Evolutionary conservation across 2,888 invertebrate species (phyloP), one percentile per base, ranked within the genome.

Genomic region (Rambutsinella grinnellia): DNA sequence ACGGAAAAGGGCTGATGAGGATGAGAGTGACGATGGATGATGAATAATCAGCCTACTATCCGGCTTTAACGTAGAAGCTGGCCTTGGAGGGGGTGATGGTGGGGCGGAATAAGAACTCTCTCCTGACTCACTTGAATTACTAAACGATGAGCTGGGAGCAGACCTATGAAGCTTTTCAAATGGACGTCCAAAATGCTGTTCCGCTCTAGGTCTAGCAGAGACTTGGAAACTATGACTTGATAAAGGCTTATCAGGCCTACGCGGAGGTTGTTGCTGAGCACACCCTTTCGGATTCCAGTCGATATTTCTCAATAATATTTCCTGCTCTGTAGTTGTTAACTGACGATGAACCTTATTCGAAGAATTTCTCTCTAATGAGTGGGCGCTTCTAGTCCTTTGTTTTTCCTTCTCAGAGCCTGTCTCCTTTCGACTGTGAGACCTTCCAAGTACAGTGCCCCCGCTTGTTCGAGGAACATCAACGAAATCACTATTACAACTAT

Each of bases 21-120:
- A 46, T 10, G 66, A 36, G 6, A 21, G 36, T 19, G 51, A 46
- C 28, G 46, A 49, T 15, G 51, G 56, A 19, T 56, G 65, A 15
- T 68, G 54, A 49, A 68, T 57, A 63, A 81, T 78, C 19, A 79
- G 76, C 60, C 80, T 76, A 72, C 81, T 83, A 28, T 81, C 79
- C 1, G 82, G 79, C 60, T 79, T 79, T 0, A 83, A 77, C 5
- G 80, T 82, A 8, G 81, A 81, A n/a, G 79, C 66, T 5, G 83
- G 83, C 51, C 83, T 27, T 13, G 83, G 83, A 17, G 83, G 83
- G 21, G 83, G 83, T 49, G 82, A 82, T 60, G 83, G 83, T 8
- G 83, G 82, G 17, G 80, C 76, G 8, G 71, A 71, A 15, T 80
- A 68, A 13, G 69, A 67, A 3, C 72, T 77, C 23, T 76, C 79